phyloP scores from a whole-genome alignment of 2,797 vertebrate species.

The Mareca penelope region DNA sequence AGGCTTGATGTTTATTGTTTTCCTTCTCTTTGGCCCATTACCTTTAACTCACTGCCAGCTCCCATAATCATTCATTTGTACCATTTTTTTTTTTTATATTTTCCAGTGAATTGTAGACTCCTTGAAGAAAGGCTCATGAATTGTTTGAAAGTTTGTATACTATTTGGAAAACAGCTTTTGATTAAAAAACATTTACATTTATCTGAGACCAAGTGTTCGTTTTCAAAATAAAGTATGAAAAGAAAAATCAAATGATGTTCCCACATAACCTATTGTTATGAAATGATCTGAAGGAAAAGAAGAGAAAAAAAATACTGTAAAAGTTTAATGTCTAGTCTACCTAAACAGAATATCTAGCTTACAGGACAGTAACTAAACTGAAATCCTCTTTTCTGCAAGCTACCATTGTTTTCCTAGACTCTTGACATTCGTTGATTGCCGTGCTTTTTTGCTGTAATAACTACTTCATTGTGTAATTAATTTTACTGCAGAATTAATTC shows the following conservation, averaged over 20 bases:
- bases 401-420: background rate
- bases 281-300: background rate
- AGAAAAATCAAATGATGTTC: background rate
- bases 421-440: background rate
- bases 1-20: background rate
- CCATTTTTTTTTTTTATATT: background rate
- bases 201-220: background rate
- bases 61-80: background rate
- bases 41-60: background rate
- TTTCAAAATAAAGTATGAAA: background rate
- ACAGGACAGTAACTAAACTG: background rate
- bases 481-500: background rate
- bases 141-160: background rate
- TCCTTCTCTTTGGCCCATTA: background rate
- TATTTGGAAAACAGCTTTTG: background rate
- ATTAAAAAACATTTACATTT: background rate
- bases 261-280: background rate
- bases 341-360: background rate
- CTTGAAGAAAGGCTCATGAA: background rate
- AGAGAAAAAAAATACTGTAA: fast-evolving
- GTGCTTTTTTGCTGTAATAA: background rate
- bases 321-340: background rate
- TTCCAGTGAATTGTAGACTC: background rate
- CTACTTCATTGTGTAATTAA: background rate
- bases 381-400: background rate